Conservation (phyloP, 2,888 invertebrate genomes). For the Neoscelio sp. region DNA sequence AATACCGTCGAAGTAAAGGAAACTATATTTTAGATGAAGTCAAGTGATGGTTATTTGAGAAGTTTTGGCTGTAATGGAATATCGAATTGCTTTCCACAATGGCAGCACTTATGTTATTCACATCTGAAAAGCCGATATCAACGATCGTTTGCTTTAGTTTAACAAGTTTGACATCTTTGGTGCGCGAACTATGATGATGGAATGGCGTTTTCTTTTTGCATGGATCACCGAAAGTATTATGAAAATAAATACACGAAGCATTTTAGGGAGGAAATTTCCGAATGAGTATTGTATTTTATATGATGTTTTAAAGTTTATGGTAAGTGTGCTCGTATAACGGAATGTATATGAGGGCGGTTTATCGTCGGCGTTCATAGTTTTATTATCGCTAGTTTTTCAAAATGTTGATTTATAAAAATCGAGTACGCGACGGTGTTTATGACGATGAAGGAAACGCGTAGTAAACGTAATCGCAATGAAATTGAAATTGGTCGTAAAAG, state of each 20-base stretch:
- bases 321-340: slow-evolving; percentile 32
- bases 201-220: not conserved
- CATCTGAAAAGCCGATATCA: slow-evolving; percentile 43
- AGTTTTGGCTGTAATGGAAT: slow-evolving; percentile 53
- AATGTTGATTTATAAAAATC: slow-evolving; percentile 43
- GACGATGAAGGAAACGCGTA: slow-evolving; percentile 23
- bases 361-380: slow-evolving; percentile 36
- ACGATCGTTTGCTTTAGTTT: slow-evolving; percentile 80
- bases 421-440: slow-evolving; percentile 28
- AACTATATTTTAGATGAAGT: slow-evolving; percentile 33
- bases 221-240: slow-evolving; percentile 6
- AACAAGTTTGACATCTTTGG: slow-evolving; percentile 72
- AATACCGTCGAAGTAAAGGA: not conserved
- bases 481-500: slow-evolving; percentile 39
- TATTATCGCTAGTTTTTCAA: slow-evolving; percentile 38
- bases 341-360: slow-evolving; percentile 35
- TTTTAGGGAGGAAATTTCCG: slow-evolving; percentile 10
- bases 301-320: slow-evolving; percentile 42
- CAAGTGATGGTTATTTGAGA: slow-evolving; percentile 44
- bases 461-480: slow-evolving; percentile 35
- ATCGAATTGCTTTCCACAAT: slow-evolving; percentile 36
- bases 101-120: slow-evolving; percentile 41
- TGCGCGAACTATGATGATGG: slow-evolving; percentile 44
- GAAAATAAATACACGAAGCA: slow-evolving; percentile 30
- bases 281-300: slow-evolving; percentile 42